Evolutionary conservation across 2,888 invertebrate genomes (phyloP), one percentile per base, ranked within the genome.

Genomic region (Plusia festucae): DNA sequence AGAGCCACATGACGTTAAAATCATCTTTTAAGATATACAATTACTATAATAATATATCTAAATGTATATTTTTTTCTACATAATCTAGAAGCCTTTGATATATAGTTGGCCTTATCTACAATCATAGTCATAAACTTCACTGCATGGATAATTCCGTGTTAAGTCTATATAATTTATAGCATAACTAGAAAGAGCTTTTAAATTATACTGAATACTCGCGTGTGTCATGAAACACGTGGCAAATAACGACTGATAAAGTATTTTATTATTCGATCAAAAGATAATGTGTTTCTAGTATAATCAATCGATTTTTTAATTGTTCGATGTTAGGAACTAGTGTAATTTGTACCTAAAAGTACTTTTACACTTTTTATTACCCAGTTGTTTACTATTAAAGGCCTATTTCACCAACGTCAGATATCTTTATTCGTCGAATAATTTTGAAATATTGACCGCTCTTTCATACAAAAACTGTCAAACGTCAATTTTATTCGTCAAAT

Each of bases 141-240:
- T 16, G 15, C 49, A 59, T 56, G 40, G 34, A 34, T 53, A 65
- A 55, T 70, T 20, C 22, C 52, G 57, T 57, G 13, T 46, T 11
- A 11, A 49, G 6, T 49, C 18, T 9, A 49, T 49, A 49, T 49
- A 18, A 18, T 49, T 66, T 59, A 62, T 75, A 58, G 59, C 60
- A 32, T 3, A 53, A 46, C 32, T 52, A 60, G 40, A 53, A 61
- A 18, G 13, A 52, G 49, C 53, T 55, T 72, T 70, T 65, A 60
- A 49, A 51, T 32, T 34, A 52, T 30, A 57, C 24, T 1, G 34
- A 20, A 54, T 62, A 60, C 60, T 73, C 34, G 76, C 73, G 71
- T 76, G 76, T 76, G 60, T 61, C 73, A 73, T 65, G 76, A 51
- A 34, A 65, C 53, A 61, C 61, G 34, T 70, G 70, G 16, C 18